Conservation (phyloP, 2,888 invertebrate species). For the Euzophera pinguis region DNA sequence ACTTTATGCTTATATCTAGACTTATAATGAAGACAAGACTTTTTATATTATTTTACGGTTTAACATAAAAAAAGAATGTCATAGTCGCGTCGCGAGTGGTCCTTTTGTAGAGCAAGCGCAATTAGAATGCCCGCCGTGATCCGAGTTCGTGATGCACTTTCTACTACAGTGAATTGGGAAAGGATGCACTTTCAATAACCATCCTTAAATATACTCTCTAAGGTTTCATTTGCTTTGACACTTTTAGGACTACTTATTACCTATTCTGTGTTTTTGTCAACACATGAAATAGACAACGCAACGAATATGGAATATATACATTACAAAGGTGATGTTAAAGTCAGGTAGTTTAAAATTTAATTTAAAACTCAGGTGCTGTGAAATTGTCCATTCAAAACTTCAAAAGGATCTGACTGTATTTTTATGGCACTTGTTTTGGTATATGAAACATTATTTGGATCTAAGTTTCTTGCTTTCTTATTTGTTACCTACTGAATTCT, state of each 20-base stretch:
- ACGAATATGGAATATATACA: constrained; percentile 19
- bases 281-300: constrained; percentile 14
- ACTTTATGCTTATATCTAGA: too few relatives aligned
- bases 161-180: constrained; percentile 44
- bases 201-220: constrained; percentile 29
- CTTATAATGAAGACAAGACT: too few relatives aligned
- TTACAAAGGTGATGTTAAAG: not conserved
- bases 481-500: too few relatives aligned
- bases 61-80: constrained; percentile 5
- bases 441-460: too few relatives aligned
- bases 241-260: too few relatives aligned
- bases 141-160: constrained; percentile 53
- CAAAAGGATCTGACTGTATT: too few relatives aligned
- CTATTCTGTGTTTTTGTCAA: too few relatives aligned
- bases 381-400: too few relatives aligned
- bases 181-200: constrained; percentile 26
- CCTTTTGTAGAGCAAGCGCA: constrained; percentile 35
- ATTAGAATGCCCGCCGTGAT: constrained; percentile 58
- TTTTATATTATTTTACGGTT: not conserved
- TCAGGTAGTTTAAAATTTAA: not conserved
- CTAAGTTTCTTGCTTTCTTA: too few relatives aligned
- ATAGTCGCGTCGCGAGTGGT: constrained; percentile 18
- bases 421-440: too few relatives aligned
- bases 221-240: constrained; percentile 20
- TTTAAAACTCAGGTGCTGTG: too few relatives aligned